A percentile compares a stretch with the other conserved stretches of the same genome.
These are phyloP conservation scores for Carcina quercana DNA, from an alignment of 2,888 invertebrate genomes.

Conservation along the genomic window DNA sequence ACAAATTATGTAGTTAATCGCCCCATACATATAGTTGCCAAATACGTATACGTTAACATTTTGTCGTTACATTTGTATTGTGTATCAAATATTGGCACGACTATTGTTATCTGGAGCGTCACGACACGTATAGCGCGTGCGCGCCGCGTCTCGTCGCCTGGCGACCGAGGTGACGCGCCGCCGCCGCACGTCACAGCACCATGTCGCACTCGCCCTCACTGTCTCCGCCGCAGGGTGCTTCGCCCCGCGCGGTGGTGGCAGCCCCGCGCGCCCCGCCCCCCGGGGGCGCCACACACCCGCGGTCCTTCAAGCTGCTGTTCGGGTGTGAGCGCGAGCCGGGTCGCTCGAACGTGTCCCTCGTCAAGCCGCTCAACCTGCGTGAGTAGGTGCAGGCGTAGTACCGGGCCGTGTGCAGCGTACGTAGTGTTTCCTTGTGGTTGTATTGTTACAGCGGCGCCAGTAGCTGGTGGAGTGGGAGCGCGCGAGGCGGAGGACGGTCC, in stretches of 20 bases:
- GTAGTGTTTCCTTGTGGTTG: too few relatives aligned
- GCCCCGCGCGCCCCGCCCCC: slow-evolving; percentile 8
- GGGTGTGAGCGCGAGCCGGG: slow-evolving; percentile 54
- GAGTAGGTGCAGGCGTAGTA: too few relatives aligned
- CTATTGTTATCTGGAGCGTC: too few relatives aligned
- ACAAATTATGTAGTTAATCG: too few relatives aligned
- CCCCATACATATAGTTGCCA: too few relatives aligned
- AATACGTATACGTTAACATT: too few relatives aligned
- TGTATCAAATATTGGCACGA: too few relatives aligned
- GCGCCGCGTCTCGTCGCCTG: background rate
- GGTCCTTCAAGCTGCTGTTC: slow-evolving; percentile 57
- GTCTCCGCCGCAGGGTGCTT: slow-evolving; percentile 5
- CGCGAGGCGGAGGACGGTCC: slow-evolving; percentile 16
- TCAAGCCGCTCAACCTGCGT: slow-evolving; percentile 51
- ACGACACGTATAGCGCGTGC: background rate
- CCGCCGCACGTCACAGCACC: background rate
- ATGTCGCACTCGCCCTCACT: too few relatives aligned
- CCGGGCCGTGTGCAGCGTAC: background rate
- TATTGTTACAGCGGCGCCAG: slow-evolving; percentile 38
- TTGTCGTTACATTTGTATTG: too few relatives aligned
- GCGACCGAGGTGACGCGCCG: background rate
- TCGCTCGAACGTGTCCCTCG: slow-evolving; percentile 51
- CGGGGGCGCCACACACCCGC: slow-evolving; percentile 21
- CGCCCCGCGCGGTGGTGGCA: slow-evolving; percentile 1
- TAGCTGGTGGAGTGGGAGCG: slow-evolving; percentile 45